Evolutionary conservation across 2,113 vertebrate genomes (phyloP).

Genomic region (Saccopteryx bilineata): DNA sequence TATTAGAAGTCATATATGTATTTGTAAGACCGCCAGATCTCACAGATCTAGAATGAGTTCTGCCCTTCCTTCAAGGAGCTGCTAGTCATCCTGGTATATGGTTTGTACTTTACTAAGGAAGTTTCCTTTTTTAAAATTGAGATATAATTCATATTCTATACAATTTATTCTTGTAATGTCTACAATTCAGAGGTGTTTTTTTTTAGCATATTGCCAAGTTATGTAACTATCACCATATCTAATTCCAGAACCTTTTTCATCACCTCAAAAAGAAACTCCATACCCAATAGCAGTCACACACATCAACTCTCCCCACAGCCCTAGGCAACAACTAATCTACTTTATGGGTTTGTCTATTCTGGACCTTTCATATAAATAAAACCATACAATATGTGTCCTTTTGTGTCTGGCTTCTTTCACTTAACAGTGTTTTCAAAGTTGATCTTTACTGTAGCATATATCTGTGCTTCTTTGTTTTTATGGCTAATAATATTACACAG

Average conservation of each 20-base stretch:
- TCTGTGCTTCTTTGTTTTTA: neutral
- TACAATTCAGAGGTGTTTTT: neutral
- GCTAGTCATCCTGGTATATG: too few relatives aligned
- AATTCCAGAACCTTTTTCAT: neutral
- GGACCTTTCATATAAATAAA: neutral
- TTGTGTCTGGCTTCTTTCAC: neutral
- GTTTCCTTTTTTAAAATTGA: neutral
- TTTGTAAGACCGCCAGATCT: neutral
- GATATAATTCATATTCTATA: neutral
- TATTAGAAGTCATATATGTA: neutral
- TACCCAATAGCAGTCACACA: neutral
- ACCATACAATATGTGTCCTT: neutral
- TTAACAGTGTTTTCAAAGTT: neutral
- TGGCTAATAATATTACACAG: neutral
- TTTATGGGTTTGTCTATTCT: neutral
- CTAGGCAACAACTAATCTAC: neutral
- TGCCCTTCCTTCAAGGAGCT: neutral
- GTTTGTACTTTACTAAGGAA: neutral
- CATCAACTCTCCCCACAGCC: neutral
- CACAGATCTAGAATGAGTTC: neutral
- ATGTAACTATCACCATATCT: neutral
- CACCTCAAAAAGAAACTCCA: neutral
- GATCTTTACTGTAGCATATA: neutral
- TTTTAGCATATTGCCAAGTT: neutral
- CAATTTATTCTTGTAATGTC: conserved; percentile 15